Conservation (phyloP, 2,113 vertebrate species). For the Psilopsiagon aurifrons region DNA sequence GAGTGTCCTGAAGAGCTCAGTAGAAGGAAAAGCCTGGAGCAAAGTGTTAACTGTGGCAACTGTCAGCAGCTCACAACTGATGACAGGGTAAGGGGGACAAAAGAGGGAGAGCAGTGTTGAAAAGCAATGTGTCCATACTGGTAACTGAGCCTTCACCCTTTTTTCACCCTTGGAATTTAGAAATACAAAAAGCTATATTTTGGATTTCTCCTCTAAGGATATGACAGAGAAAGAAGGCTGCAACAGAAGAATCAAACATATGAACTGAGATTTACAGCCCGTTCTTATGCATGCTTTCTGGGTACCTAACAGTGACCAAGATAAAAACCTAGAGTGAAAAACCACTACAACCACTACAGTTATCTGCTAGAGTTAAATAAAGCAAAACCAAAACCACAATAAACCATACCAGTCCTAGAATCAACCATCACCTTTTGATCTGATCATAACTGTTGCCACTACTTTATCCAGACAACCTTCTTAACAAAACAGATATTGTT, state of each 20-base stretch:
- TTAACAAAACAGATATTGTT: background rate
- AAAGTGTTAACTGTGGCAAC: background rate
- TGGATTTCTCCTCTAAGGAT: background rate
- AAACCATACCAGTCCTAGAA: background rate
- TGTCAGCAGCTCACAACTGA: background rate
- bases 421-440: background rate
- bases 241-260: background rate
- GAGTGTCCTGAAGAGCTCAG: background rate
- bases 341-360: accelerated
- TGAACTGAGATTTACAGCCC: background rate
- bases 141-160: background rate
- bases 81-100: background rate
- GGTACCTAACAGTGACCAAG: background rate
- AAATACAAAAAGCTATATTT: background rate
- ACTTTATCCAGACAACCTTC: background rate
- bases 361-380: background rate
- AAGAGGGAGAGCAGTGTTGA: background rate
- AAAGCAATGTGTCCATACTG: background rate
- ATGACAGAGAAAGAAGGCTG: background rate
- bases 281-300: background rate
- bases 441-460: background rate
- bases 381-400: background rate
- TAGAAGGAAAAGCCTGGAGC: background rate
- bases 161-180: background rate
- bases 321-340: background rate